Base-by-base conservation (phyloP, 1,140 invertebrate species). In the Branchinecta lindahli region DNA sequence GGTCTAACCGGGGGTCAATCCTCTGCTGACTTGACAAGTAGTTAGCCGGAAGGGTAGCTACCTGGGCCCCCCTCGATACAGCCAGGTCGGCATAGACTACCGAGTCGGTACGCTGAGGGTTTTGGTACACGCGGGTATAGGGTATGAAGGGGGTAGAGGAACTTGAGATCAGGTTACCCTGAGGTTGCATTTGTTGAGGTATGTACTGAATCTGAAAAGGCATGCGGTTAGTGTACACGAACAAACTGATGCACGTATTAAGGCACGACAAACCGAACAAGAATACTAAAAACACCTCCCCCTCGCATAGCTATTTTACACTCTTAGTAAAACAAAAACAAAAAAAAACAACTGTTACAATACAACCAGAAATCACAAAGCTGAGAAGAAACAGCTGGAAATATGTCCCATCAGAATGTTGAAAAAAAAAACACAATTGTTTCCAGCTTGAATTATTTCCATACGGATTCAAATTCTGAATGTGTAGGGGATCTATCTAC, bases 71-170 rank as follows among this genome's bases (percentile, higher is more conserved):
- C 69, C 71, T 72, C 10, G 75, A 70, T 44, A 76, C 68, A 21
- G 74, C 72, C 33, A 78, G 72, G 68, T 78, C 76, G 18, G 76
- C 77, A 70, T 78, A 77, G 52, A 77, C 77, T 45, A 77, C 70
- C 70, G 72, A 68, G 70, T 76, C 70, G n/a, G 71, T 68, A 21
- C 18, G 61, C 20, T 69, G 21, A 45, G 45, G 47, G 46, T 73
- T 70, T 72, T 72, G 70, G 33, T 66, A 68, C 45, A 68, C 21
- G 46, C 72, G 70, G 69, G 73, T 33, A 46, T 72, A 71, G 70
- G 45, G 73, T 68, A 70, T 70, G 46, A 47, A 18, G 52, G 72
- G 68, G 44, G 70, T 67, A 69, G 74, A 70, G 70, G 72, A 70
- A 66, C 68, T 66, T 46, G 74, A 71, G 10, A 69, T 71, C 12